Evolutionary conservation across 2,797 vertebrate species (phyloP).

Genomic region (Muscicapa striata): DNA sequence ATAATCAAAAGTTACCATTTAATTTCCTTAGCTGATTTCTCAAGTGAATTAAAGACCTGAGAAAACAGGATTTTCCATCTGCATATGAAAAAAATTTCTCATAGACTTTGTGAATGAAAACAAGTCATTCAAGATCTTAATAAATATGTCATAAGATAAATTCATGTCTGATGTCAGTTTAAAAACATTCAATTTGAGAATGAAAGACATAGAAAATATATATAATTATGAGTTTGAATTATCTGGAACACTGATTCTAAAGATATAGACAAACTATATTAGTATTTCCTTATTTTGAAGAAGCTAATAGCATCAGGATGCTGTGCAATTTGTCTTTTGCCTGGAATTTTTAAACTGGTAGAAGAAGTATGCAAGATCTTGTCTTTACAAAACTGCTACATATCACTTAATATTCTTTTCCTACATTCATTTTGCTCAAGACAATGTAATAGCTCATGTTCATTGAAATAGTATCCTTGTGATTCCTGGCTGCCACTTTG

Average conservation of each 20-base stretch:
- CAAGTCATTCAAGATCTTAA: not conserved
- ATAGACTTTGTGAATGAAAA: not conserved
- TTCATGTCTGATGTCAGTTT: not conserved
- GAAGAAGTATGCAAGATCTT: not conserved
- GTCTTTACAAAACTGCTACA: not conserved
- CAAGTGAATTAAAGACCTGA: not conserved
- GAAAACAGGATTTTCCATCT: not conserved
- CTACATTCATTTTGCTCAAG: not conserved
- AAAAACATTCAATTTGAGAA: not conserved
- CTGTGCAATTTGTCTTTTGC: not conserved
- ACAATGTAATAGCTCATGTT: not conserved
- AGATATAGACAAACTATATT: not conserved
- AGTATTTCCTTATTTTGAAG: not conserved
- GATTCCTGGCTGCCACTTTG: not conserved
- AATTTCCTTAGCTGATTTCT: not conserved
- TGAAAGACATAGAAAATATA: not conserved
- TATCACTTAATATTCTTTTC: not conserved
- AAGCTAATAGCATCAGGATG: not conserved
- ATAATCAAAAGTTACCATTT: not conserved
- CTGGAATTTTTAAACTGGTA: not conserved
- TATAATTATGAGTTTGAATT: not conserved
- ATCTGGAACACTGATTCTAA: not conserved
- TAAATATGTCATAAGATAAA: not conserved
- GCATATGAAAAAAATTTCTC: not conserved
- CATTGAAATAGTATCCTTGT: not conserved